A percentile compares a stretch with the other conserved stretches of the same genome.
phyloP scores from a whole-genome alignment of 92 coral and sea anemone species.

The Zoanthus gigantus region DNA sequence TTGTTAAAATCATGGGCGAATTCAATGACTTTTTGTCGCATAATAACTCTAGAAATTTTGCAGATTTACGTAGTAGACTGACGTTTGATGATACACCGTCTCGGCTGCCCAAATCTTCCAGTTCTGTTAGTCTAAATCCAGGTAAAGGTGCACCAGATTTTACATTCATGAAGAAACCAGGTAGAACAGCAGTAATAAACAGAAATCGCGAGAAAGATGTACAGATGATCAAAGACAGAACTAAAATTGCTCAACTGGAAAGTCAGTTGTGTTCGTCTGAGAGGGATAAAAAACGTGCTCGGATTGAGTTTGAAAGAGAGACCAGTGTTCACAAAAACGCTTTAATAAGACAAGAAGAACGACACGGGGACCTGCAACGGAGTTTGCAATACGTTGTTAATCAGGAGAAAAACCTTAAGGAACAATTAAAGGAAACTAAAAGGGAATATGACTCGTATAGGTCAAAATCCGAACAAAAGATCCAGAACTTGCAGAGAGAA shows the following conservation, averaged over 20 bases:
- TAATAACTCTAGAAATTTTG: conserved; percentile 52
- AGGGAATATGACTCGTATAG: conserved; percentile 85
- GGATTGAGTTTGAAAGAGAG: conserved; percentile 87
- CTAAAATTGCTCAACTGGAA: conserved; percentile 88
- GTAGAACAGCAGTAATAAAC: conserved; percentile 10
- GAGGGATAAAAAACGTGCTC: conserved; percentile 81
- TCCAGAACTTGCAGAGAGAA: conserved; percentile 89
- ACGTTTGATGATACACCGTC: conserved; percentile 72
- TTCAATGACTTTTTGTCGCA: conserved; percentile 83
- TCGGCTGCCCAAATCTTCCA: conserved; percentile 6
- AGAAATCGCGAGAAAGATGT: conserved; percentile 87
- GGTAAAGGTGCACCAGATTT: conserved; percentile 23
- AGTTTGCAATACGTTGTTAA: conserved; percentile 86
- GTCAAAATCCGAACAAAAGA: conserved; percentile 79
- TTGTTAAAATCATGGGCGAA: conserved; percentile 91
- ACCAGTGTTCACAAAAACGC: conserved; percentile 64
- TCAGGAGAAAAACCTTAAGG: conserved; percentile 90
- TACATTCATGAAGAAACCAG: conserved; percentile 34
- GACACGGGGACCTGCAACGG: conserved; percentile 79
- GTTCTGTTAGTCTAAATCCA: neutral
- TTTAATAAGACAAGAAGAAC: conserved; percentile 71
- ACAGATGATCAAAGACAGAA: conserved; percentile 77
- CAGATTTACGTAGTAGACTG: conserved; percentile 68
- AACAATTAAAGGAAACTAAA: conserved; percentile 83
- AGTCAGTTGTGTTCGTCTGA: conserved; percentile 76